Evolutionary conservation across 2,113 vertebrate species (phyloP).

Genomic region (Smithornis capensis): DNA sequence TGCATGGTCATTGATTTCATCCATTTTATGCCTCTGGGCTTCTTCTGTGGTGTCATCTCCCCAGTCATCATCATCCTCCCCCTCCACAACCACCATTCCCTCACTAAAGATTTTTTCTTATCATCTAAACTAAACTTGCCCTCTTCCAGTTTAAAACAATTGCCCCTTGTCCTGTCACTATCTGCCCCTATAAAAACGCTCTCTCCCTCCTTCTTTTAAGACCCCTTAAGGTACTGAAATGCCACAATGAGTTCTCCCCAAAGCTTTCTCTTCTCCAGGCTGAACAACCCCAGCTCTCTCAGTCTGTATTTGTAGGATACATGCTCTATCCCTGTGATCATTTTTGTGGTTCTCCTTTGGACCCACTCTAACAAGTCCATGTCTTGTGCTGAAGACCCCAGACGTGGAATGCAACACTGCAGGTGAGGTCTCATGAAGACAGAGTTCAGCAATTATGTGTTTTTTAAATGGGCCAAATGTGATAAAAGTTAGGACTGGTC

Average conservation of each 20-base stretch:
- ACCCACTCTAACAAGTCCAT: background rate
- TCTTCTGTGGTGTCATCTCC: slow-evolving; percentile 97
- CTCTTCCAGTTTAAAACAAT: background rate
- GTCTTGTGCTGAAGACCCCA: background rate
- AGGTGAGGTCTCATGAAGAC: background rate
- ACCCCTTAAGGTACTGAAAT: background rate
- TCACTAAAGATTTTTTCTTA: background rate
- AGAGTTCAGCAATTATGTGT: background rate
- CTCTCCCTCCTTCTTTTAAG: background rate
- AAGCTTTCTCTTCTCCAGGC: background rate
- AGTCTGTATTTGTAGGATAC: background rate
- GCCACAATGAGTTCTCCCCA: background rate
- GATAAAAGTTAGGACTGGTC: background rate
- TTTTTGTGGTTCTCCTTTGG: background rate
- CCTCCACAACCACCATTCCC: slow-evolving; percentile 67
- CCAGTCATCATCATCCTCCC: slow-evolving; percentile 96
- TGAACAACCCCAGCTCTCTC: background rate
- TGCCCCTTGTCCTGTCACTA: background rate
- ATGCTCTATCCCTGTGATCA: background rate
- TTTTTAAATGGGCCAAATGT: background rate
- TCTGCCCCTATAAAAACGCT: background rate
- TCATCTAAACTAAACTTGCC: background rate
- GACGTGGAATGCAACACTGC: background rate
- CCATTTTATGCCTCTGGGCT: slow-evolving; percentile 93
- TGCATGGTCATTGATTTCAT: slow-evolving; percentile 95